Conservation (phyloP, 1,140 invertebrate species). For the Cyclargus thomasi region DNA sequence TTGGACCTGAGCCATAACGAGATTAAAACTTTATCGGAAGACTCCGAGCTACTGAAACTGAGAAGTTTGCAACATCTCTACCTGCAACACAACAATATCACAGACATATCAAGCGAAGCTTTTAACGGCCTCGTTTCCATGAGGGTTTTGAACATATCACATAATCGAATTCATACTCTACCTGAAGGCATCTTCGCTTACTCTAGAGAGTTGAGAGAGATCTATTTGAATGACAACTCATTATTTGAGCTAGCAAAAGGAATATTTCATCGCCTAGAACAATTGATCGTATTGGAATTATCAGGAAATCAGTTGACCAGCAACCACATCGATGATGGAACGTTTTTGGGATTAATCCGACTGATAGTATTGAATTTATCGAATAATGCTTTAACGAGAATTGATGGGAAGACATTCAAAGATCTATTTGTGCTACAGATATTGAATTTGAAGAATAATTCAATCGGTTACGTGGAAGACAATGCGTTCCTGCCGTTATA, state of each 20-base stretch:
- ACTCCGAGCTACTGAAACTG: conserved; percentile 83
- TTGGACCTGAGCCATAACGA: conserved; percentile 89
- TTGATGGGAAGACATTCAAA: conserved; percentile 90
- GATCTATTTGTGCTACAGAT: conserved; percentile 92
- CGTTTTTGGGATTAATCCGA: conserved; percentile 88
- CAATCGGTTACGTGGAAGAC: conserved; percentile 89
- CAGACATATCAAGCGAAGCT: conserved; percentile 85
- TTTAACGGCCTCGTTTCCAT: conserved; percentile 84
- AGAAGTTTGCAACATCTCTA: conserved; percentile 84
- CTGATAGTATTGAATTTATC: conserved; percentile 90
- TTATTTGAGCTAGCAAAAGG: conserved; percentile 85
- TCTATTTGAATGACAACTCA: conserved; percentile 88
- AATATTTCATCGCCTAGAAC: conserved; percentile 88
- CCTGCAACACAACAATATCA: conserved; percentile 88
- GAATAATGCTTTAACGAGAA: conserved; percentile 86
- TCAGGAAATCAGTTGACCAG: conserved; percentile 90
- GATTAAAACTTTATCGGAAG: conserved; percentile 80
- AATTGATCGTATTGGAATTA: conserved; percentile 89
- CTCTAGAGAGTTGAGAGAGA: conserved; percentile 85
- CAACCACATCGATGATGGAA: conserved; percentile 87
- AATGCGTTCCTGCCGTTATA: conserved; percentile 90
- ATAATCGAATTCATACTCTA: conserved; percentile 85
- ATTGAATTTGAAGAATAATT: conserved; percentile 90
- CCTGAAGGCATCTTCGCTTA: conserved; percentile 87
- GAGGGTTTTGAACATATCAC: conserved; percentile 87